Evolutionary conservation across 2,797 vertebrate species (phyloP), one percentile per base, ranked within the genome.

Genomic region (Caiman crocodilus): DNA sequence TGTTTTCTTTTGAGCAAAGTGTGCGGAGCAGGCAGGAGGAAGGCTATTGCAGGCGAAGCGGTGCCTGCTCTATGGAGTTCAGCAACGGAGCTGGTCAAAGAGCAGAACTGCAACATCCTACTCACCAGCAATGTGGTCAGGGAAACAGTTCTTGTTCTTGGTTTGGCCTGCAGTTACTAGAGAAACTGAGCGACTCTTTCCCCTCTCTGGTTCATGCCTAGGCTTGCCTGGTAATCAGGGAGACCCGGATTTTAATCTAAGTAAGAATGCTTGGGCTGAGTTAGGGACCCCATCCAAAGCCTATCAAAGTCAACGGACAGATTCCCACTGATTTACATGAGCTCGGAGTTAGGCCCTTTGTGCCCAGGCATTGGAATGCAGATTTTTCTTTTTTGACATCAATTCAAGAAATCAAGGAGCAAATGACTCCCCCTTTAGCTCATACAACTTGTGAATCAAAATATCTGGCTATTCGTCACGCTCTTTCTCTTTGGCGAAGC

Each of bases 151-250:
- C 87, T 96, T 94, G 94, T 96, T 92, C 94, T 83, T 55, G 93
- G 35, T 85, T 81, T 94, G 97, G 94, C 96, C 94, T 80, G 71
- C 92, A 96, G 98, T 98, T 98, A 93, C 98, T 98, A 98, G 89
- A 98, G 98, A 97, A 97, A 98, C 97, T 95, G 63, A n/a, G 87
- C 74, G 90, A 87, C 80, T 94, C 92, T 56, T 90, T 61, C 93
- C 84, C 74, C 94, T 90, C 42, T 30, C 61, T 75, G 67, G 71
- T 35, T 97, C 98, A 96, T 97, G 98, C 83, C 98, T 93, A 84
- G 98, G 85, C 98, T 97, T 98, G 98, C 96, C 98, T 94, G 93
- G 94, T 96, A 97, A 94, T 96, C 97, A 95, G 86, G 95, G 96
- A 98, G 94, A 97, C 96, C 94, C 90, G 89, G 59, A 86, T 74